Percentiles rank a stretch among this genome's conserved stretches.
These are phyloP conservation scores for Coreoperca whiteheadi DNA, from an alignment of 2,113 vertebrate genomes.

Conservation along the genomic window DNA sequence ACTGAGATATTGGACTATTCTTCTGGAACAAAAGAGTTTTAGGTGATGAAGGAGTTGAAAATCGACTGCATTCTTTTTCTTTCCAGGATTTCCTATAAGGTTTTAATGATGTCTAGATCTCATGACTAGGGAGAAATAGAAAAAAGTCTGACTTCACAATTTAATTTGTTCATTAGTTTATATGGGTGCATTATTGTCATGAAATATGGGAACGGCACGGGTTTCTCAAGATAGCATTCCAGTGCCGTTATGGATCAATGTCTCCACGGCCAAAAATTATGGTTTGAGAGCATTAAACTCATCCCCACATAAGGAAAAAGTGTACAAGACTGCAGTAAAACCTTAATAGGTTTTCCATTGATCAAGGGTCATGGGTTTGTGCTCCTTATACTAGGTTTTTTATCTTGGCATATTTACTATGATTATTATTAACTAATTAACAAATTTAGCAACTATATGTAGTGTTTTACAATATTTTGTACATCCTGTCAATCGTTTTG, in stretches of 20 bases:
- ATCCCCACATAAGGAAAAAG: not conserved
- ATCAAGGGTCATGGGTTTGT: not conserved
- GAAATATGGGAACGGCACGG: not conserved
- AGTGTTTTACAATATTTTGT: not conserved
- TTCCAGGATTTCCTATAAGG: not conserved
- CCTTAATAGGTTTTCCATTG: not conserved
- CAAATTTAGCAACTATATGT: not conserved
- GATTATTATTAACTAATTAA: not conserved
- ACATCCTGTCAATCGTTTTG: not conserved
- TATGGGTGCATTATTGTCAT: not conserved
- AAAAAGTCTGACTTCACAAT: not conserved
- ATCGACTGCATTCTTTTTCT: slow-evolving; percentile 14
- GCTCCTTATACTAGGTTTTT: not conserved
- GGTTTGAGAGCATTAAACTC: not conserved
- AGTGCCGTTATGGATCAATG: not conserved
- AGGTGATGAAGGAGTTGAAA: slow-evolving; percentile 22
- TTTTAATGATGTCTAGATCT: slow-evolving; percentile 23
- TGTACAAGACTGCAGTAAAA: not conserved
- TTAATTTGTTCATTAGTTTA: slow-evolving; percentile 28
- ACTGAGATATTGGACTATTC: slow-evolving; percentile 17
- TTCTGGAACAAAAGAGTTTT: slow-evolving; percentile 34
- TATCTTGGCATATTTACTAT: not conserved
- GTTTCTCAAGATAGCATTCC: not conserved
- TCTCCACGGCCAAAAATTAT: not conserved
- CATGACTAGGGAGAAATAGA: not conserved